These are phyloP conservation scores for Pinctada fucata DNA, from an alignment of 2,888 invertebrate species.

Conservation along the genomic window DNA sequence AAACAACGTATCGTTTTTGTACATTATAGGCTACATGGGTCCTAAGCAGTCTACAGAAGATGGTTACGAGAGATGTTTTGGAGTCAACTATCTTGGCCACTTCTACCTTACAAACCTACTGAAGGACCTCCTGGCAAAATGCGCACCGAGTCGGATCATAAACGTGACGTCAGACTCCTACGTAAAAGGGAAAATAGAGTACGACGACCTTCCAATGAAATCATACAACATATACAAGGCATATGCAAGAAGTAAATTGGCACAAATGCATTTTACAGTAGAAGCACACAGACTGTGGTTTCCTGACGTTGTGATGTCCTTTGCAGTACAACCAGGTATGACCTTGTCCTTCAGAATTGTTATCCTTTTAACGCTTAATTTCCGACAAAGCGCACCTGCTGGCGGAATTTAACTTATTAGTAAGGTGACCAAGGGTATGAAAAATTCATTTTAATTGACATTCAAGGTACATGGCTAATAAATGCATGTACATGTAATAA, in stretches of 20 bases:
- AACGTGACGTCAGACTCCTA: slow-evolving; percentile 70
- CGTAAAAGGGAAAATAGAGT: slow-evolving; percentile 62
- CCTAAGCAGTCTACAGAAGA: slow-evolving; percentile 67
- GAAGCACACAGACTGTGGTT: slow-evolving; percentile 63
- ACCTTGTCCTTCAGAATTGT: background rate
- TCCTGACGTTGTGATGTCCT: slow-evolving; percentile 55
- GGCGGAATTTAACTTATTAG: too few relatives aligned
- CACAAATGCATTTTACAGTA: slow-evolving; percentile 60
- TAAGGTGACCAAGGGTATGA: too few relatives aligned
- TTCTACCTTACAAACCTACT: slow-evolving; percentile 70
- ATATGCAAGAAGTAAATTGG: slow-evolving; percentile 69
- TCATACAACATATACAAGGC: slow-evolving; percentile 65
- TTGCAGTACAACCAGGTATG: slow-evolving; percentile 71
- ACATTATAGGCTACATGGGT: slow-evolving; percentile 66
- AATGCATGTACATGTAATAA: too few relatives aligned
- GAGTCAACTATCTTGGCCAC: slow-evolving; percentile 72
- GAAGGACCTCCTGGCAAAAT: slow-evolving; percentile 57
- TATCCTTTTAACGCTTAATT: too few relatives aligned
- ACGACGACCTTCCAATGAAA: slow-evolving; percentile 64
- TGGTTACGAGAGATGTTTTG: slow-evolving; percentile 64
- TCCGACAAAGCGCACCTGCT: too few relatives aligned
- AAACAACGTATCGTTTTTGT: background rate
- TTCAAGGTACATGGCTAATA: too few relatives aligned
- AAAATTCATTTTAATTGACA: too few relatives aligned
- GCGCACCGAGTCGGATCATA: slow-evolving; percentile 69